These are phyloP conservation scores for Phragmatobia fuliginosa DNA, from an alignment of 2,888 invertebrate genomes.

Conservation along the genomic window DNA sequence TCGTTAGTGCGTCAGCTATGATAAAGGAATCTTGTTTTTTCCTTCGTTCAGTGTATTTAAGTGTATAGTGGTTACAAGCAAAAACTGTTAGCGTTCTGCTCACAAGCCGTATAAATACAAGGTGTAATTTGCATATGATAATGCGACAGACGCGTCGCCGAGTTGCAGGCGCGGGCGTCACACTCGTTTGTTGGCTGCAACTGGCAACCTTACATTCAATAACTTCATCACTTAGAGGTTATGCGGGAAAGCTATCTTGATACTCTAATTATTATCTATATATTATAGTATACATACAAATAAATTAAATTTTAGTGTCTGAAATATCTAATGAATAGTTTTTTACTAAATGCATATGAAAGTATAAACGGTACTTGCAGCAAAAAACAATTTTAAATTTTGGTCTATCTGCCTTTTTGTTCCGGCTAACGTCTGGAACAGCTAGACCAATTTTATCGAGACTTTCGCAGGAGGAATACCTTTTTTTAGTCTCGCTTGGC, in stretches of 20 bases:
- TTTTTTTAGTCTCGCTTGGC: too few species aligned
- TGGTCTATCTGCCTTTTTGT: too few species aligned
- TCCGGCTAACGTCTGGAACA: too few species aligned
- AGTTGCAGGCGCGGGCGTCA: constrained; percentile 56
- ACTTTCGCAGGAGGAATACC: too few species aligned
- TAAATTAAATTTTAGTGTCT: too few species aligned
- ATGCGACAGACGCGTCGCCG: constrained; percentile 65
- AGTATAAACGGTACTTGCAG: too few species aligned
- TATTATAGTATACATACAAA: too few species aligned
- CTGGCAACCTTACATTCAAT: constrained; percentile 15
- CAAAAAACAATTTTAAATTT: too few species aligned
- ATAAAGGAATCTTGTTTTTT: constrained; percentile 50
- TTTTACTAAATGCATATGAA: too few species aligned
- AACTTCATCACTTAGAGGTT: constrained; percentile 1
- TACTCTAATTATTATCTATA: too few species aligned
- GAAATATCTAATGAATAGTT: too few species aligned
- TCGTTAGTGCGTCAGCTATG: constrained; percentile 46
- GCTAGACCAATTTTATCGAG: too few species aligned
- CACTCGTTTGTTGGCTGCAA: constrained; percentile 65
- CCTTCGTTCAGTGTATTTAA: constrained; percentile 52
- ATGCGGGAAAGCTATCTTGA: neutral
- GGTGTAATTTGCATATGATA: constrained; percentile 77
- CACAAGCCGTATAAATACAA: constrained; percentile 65
- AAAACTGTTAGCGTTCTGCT: constrained; percentile 72
- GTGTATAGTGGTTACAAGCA: constrained; percentile 64